Conservation (phyloP, 2,888 invertebrate species). For the Cephus nigrinus region DNA sequence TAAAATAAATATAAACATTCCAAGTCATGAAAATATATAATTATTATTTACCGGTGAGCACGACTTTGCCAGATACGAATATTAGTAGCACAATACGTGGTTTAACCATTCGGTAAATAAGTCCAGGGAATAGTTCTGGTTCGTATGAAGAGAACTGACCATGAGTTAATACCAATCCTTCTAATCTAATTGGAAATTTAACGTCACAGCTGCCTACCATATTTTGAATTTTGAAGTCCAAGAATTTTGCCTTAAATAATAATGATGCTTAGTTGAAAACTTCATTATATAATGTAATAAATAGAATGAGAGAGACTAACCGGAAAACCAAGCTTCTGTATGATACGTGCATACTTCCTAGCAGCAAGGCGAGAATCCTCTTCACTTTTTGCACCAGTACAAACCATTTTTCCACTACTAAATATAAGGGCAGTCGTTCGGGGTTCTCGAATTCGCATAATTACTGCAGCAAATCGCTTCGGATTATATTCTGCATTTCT, state of each 20-base stretch:
- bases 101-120: constrained; percentile 98
- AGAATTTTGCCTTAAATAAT: constrained; percentile 74
- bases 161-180: constrained; percentile 84
- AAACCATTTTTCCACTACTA: constrained; percentile 89
- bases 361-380: constrained; percentile 83
- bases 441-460: constrained; percentile 89
- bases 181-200: constrained; percentile 84
- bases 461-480: constrained; percentile 98
- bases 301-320: constrained; percentile 61
- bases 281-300: neutral
- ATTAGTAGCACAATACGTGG: constrained; percentile 95
- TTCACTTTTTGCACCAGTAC: constrained; percentile 88
- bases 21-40: constrained; percentile 12
- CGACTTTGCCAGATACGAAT: constrained; percentile 99
- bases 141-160: constrained; percentile 86
- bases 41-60: constrained; percentile 76
- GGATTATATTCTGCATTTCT: constrained; percentile 99
- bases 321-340: constrained; percentile 83
- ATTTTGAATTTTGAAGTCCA: constrained; percentile 86
- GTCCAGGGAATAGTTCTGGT: constrained; percentile 98
- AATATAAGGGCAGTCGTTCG: constrained; percentile 90
- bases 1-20: neutral
- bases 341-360: constrained; percentile 83
- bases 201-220: constrained; percentile 91
- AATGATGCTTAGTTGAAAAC: neutral